Conservation (phyloP, 1,140 invertebrate species). For the Drosophila ohnishii region DNA sequence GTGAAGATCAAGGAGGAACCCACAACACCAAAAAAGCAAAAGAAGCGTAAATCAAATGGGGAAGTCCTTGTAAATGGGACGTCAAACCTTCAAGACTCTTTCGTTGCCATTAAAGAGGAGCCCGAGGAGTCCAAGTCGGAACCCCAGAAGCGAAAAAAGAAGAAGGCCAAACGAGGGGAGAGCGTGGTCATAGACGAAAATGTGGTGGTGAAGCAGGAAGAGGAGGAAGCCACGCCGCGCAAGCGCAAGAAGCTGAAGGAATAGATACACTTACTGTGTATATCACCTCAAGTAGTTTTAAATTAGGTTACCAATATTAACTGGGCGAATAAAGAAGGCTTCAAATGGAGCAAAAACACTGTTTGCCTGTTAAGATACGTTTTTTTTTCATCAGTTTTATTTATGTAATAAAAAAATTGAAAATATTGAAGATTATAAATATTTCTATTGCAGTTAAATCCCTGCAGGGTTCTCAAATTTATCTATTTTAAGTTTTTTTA, state of each 20-base stretch:
- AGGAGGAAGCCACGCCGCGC: background rate
- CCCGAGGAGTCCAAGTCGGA: background rate
- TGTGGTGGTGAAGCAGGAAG: conserved; percentile 3
- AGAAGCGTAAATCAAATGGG: conserved; percentile 6
- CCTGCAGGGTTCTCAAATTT: no score
- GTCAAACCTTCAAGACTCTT: no score
- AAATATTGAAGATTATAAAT: conserved; percentile 5
- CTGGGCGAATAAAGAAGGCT: background rate
- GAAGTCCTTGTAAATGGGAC: background rate
- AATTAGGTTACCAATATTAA: background rate
- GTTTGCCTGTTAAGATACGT: background rate
- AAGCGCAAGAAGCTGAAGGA: conserved; percentile 6
- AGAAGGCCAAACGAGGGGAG: background rate
- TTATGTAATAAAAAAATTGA: background rate
- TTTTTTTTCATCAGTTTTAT: background rate
- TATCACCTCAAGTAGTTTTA: background rate
- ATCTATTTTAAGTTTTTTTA: background rate
- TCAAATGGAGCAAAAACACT: background rate
- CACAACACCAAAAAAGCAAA: background rate
- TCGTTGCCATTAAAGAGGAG: background rate
- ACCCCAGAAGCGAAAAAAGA: conserved; percentile 1
- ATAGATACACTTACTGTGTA: background rate
- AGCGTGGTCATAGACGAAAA: background rate
- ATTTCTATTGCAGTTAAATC: background rate
- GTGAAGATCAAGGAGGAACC: background rate